A percentile compares a stretch with the other conserved stretches of the same genome.
Evolutionary conservation across 2,113 vertebrate species (phyloP).

Genomic region (Mormyrus iriodes): DNA sequence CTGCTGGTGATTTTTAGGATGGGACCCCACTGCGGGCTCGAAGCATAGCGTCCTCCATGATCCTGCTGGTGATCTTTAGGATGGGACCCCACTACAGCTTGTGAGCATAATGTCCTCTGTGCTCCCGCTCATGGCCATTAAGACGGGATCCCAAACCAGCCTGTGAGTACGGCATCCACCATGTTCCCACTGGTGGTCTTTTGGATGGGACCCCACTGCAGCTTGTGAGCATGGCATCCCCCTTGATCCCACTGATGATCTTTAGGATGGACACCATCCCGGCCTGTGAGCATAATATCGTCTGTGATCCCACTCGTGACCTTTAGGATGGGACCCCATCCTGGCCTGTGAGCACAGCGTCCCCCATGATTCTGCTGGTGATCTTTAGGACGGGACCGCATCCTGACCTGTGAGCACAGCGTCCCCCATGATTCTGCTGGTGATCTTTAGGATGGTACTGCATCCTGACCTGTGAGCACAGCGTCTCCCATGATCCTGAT

Average conservation of each 20-base stretch:
- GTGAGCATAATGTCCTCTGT: background rate
- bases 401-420: background rate
- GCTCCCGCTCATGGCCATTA: background rate
- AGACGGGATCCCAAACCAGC: too few relatives aligned
- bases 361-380: too few relatives aligned
- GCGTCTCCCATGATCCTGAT: slow-evolving; percentile 60
- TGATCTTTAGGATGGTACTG: too few relatives aligned
- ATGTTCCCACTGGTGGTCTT: background rate
- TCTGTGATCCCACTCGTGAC: background rate
- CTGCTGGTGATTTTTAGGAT: too few relatives aligned
- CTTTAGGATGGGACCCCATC: too few relatives aligned
- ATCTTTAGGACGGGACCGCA: background rate
- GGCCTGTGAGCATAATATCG: background rate
- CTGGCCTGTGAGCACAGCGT: too few relatives aligned
- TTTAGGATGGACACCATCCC: background rate
- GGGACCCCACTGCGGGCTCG: too few relatives aligned
- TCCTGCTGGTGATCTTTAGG: background rate
- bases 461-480: slow-evolving; percentile 24
- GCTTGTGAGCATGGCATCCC: too few relatives aligned
- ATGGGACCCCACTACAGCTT: background rate
- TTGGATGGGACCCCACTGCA: too few relatives aligned
- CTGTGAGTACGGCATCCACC: background rate
- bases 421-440: background rate
- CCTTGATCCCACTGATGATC: background rate
- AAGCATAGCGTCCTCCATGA: too few relatives aligned